Evolutionary conservation across 2,888 invertebrate genomes (phyloP).

Genomic region (Acleris sparsana): DNA sequence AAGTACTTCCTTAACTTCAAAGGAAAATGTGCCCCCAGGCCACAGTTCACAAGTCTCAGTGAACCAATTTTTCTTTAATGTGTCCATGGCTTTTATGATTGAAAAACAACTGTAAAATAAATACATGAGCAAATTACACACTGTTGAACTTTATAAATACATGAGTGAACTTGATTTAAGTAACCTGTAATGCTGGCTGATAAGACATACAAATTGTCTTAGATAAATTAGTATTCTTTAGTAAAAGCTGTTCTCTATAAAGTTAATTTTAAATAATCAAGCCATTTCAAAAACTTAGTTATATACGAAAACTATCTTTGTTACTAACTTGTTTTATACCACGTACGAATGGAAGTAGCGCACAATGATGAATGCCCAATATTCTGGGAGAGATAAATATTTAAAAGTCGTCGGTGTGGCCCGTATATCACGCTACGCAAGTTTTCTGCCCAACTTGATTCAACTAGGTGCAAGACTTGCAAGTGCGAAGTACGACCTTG

Average conservation of each 20-base stretch:
- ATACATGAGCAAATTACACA: neutral
- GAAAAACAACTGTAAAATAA: neutral
- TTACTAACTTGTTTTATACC: too few relatives aligned
- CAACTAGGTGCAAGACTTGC: too few relatives aligned
- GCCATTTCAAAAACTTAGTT: neutral
- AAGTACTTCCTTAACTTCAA: conserved; percentile 91
- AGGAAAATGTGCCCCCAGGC: conserved; percentile 95
- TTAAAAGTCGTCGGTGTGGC: too few relatives aligned
- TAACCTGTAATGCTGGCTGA: neutral
- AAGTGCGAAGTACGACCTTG: too few relatives aligned
- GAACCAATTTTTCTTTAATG: conserved; percentile 93
- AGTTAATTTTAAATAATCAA: neutral
- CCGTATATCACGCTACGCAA: too few relatives aligned
- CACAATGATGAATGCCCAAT: too few relatives aligned
- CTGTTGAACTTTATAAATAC: too few relatives aligned
- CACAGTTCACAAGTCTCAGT: conserved; percentile 95
- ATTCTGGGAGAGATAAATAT: too few relatives aligned
- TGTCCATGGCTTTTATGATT: conserved; percentile 82
- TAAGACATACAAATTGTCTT: neutral
- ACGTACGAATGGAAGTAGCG: too few relatives aligned
- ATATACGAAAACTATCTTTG: too few relatives aligned
- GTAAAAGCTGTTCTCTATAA: neutral
- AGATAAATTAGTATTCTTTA: neutral
- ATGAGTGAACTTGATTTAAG: too few relatives aligned
- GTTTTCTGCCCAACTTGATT: too few relatives aligned